These are phyloP conservation scores for Eudemis profundana DNA, from an alignment of 2,888 invertebrate genomes.

Conservation along the genomic window DNA sequence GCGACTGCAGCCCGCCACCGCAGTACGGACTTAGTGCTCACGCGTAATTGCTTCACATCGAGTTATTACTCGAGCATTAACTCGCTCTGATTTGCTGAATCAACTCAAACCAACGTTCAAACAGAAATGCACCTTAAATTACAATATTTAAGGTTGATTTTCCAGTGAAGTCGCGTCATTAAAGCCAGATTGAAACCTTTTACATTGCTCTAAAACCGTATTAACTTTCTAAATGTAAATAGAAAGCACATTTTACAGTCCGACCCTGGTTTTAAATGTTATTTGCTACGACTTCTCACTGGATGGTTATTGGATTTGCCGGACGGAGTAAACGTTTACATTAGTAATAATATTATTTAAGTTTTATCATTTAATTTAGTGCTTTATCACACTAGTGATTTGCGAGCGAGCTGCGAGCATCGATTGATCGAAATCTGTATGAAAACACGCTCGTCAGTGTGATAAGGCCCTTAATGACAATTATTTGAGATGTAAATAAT, in stretches of 20 bases:
- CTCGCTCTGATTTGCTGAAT: conserved; percentile 24
- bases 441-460: too few species aligned
- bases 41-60: conserved; percentile 16
- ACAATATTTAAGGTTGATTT: not conserved
- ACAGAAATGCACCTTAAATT: not conserved
- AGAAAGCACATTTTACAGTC: conserved; percentile 24
- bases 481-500: too few species aligned
- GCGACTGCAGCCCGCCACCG: not conserved
- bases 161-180: not conserved
- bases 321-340: not conserved
- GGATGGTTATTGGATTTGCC: not conserved
- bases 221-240: conserved; percentile 29
- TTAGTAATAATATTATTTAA: not conserved
- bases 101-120: not conserved
- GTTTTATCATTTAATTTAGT: too few species aligned
- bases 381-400: too few species aligned
- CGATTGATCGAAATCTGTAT: too few species aligned
- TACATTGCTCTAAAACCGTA: conserved; percentile 28
- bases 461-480: too few species aligned
- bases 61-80: conserved; percentile 26
- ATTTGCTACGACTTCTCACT: not conserved
- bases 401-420: too few species aligned
- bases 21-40: conserved; percentile 5
- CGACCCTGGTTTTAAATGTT: not conserved
- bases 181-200: conserved; percentile 15